Evolutionary conservation across 1,140 invertebrate species (phyloP), one percentile per base, ranked within the genome.

Genomic region (Heliconius congener): DNA sequence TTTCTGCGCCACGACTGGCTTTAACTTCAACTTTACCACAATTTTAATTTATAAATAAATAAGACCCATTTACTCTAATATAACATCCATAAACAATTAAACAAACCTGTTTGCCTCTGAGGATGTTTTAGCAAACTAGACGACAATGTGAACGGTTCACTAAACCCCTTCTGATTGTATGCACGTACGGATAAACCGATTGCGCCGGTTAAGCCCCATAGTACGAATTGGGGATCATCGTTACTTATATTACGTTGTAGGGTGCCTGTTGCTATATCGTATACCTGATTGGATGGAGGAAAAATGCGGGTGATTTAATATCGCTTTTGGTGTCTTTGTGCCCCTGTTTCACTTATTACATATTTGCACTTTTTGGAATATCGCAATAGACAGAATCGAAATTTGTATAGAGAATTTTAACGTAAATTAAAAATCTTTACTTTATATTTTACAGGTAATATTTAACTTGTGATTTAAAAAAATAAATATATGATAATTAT

Each of bases 71-170:
- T 66, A 66, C 4, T 13, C 23, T 27, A 66, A 66, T 30, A 30
- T 27, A 13, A 23, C 8, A 60, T 60, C 19, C 16, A 60, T 23
- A 60, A 27, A 60, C 23, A 60, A 60, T 60, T 60, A 23, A 27
- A 66, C 60, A 3, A 27, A 94, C 92, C 92, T 71, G 92, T 94
- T 77, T 93, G 91, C 42, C 91, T 77, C 73, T 91, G 90, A 2
- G 92, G 91, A 66, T 92, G 90, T 57, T 93, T 92, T 19, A 94
- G 73, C 42, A 94, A 75, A 46, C 82, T 92, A 0, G 89, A 89
- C 0, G 90, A 90, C 0, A 93, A 81, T 0, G 90, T 90, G 9
- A 90, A 76, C 0, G 92, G 86, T 72, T 93, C 91, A 66, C 92
- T 93, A 2, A 85, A 78, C 6, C 92, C 91, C 76, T 92, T 91